Evolutionary conservation across 2,888 invertebrate genomes (phyloP), one percentile per base, ranked within the genome.

Genomic region (Cenopis cana): DNA sequence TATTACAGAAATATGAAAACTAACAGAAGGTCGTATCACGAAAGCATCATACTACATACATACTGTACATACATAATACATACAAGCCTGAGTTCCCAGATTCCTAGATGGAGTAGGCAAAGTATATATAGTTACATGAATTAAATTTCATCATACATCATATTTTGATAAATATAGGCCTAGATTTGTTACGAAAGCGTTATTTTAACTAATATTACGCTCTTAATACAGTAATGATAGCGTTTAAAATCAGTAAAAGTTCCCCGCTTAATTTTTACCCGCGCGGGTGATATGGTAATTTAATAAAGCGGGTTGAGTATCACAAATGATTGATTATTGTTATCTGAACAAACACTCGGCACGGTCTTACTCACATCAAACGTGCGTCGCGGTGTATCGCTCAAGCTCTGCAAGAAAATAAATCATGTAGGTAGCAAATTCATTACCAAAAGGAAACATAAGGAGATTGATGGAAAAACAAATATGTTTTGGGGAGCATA

Each of bases 301-400:
- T 78, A 79, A 80, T 79, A 80, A 79, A 81, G 75, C 74, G 73
- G 76, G 74, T 79, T 69, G 69, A 73, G 75, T 76, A 73, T 65
- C 65, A 74, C 68, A 75, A 77, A 79, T 87, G 85, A 90, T 89
- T 88, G 88, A 90, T 90, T 85, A 84, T 81, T 89, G 85, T 88
- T 88, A 83, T 82, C 77, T 81, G 80, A 86, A 84, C 82, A 87
- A 88, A 87, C 87, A 83, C 83, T 81, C 79, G 78, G 79, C 81
- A 83, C 82, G 84, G 83, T 83, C 80, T 86, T 89, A 93, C 93
- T 93, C 86, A 93, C 93, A 82, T 91, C 81, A 69, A 84, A 80
- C 74, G 79, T 80, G 74, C 85, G 86, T 77, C 88, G 85, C 70
- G 86, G 78, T 74, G 87, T 80, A 74, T 84, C 85, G 77, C 87